Percentiles rank a stretch among this genome's conserved stretches.
Evolutionary conservation across 1,140 invertebrate genomes (phyloP).

Genomic region (Polypedilum vanderplanki): DNA sequence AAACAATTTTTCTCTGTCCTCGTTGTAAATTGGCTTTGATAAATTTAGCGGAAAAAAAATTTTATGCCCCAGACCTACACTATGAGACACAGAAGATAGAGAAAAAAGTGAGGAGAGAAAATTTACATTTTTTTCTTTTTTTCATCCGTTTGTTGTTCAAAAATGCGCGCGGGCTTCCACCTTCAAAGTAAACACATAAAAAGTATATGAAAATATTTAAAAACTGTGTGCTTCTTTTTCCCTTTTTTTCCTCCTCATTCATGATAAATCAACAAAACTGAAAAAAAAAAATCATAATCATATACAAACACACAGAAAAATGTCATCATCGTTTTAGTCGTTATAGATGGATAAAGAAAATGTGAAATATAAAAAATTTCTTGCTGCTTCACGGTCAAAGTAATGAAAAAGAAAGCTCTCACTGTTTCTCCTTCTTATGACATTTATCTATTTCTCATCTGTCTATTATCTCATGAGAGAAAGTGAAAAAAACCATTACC

Average conservation of each 20-base stretch:
- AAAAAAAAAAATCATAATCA: background rate
- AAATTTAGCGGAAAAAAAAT: slow-evolving; percentile 19
- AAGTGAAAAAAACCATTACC: too few species aligned
- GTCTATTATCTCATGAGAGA: too few species aligned
- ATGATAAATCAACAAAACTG: too few species aligned
- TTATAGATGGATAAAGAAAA: too few species aligned
- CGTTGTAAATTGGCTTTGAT: slow-evolving; percentile 10
- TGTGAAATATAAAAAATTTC: too few species aligned
- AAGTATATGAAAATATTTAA: background rate
- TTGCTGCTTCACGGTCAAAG: background rate
- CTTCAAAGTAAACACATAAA: slow-evolving; percentile 14
- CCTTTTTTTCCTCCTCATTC: background rate
- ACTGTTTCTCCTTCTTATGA: too few species aligned
- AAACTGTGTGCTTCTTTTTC: background rate
- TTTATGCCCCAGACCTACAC: background rate
- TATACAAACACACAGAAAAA: background rate
- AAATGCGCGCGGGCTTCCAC: slow-evolving; percentile 23
- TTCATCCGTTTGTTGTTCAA: slow-evolving; percentile 5
- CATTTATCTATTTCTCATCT: too few species aligned
- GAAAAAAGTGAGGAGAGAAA: background rate
- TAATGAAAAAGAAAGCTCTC: background rate
- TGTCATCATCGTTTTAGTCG: background rate
- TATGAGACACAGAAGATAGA: too few species aligned
- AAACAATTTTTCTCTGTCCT: background rate
- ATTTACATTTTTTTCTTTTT: background rate